phyloP scores from a whole-genome alignment of 2,113 vertebrate genomes.

The Rhinolophus ferrumequinum region DNA sequence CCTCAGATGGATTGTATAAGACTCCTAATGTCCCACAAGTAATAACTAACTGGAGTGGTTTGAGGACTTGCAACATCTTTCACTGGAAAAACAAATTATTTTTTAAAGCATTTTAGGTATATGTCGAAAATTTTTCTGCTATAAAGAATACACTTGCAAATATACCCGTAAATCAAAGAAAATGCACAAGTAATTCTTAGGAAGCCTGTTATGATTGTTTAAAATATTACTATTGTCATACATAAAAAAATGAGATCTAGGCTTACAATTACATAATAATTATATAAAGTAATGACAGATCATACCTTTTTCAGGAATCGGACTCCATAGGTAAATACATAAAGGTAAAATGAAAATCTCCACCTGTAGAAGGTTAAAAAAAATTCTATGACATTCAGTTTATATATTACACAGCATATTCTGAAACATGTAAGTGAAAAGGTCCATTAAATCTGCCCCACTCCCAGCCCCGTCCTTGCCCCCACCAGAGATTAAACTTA shows the following conservation, averaged over 20 bases:
- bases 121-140: neutral
- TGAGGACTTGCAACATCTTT: neutral
- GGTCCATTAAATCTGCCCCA: neutral
- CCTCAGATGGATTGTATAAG: neutral
- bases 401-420: constrained; percentile 64
- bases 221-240: constrained; percentile 3
- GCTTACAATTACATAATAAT: constrained; percentile 53
- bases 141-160: constrained; percentile 4
- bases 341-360: constrained; percentile 97
- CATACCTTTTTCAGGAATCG: constrained; percentile 98
- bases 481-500: neutral
- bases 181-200: constrained; percentile 45
- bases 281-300: constrained; percentile 63
- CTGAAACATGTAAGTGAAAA: neutral
- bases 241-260: neutral
- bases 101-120: constrained; percentile 1
- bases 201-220: neutral
- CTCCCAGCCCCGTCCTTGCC: rapidly evolving
- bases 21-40: neutral
- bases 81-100: constrained; percentile 42
- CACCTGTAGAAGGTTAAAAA: constrained; percentile 91
- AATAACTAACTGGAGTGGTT: neutral
- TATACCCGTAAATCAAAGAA: constrained; percentile 58
- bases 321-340: constrained; percentile 97
- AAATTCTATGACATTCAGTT: constrained; percentile 67